Evolutionary conservation across 2,113 vertebrate species (phyloP), one percentile per base, ranked within the genome.

Genomic region (Pitta sordida): DNA sequence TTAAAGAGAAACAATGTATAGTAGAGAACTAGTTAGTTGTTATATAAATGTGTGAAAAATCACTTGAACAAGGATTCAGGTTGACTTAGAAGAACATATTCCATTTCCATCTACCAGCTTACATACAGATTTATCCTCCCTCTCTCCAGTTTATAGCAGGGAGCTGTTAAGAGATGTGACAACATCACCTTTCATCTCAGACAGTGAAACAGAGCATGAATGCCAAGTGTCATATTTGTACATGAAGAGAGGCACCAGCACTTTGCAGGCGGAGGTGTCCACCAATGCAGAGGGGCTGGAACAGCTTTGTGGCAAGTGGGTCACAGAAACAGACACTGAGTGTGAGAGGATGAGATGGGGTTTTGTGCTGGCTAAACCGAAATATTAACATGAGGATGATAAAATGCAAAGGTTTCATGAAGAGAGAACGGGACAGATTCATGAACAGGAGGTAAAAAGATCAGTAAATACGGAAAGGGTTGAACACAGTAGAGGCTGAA

Each of bases 331-430:
- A 1, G 84, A 94, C 21, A 59, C 76, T 73, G 96, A 97, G 43
- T 77, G 97, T 87, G 95, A 98, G 80, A 96, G 91, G 88, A 46
- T 92, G 60, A 96, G 80, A 74, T 87, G 95, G 87, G 80, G 97
- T 80, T 97, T 96, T 24, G 84, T 96, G 52, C 94, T 97, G 83
- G 83, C 69, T 10, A 83, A 91, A 49, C 93, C 97, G 52, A 93
- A 69, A 84, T 95, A 82, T 30, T 37, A 93, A 64, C 90, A 95
- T 7, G 92, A 96, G 30, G 94, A 97, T 71, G 97, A 95, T 0
- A 92, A 97, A 86, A 82, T 96, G 17, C 90, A 94, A 82, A 77
- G 97, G 60, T 93, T 88, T 86, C 97, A 96, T 3, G 91, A 97
- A 63, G 90, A 91, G 43, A 94, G 48, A 84, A 97, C 96, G 96